Evolutionary conservation across 2,888 invertebrate species (phyloP), one percentile per base, ranked within the genome.

Genomic region (Brachylomia viminalis): DNA sequence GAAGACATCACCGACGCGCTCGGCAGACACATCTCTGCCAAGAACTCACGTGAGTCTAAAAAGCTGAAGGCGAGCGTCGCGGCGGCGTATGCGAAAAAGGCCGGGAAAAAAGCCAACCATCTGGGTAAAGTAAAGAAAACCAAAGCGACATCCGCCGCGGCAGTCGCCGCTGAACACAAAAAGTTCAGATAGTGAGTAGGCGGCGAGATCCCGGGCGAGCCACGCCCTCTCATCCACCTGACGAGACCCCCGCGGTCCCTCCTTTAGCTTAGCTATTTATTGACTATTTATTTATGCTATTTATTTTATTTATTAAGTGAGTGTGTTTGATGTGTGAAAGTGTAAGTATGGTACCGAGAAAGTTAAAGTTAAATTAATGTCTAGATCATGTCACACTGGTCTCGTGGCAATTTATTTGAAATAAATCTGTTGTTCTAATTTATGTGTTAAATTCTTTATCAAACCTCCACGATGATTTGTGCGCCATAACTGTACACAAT

Each of bases 21-120:
- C 94, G 95, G 95, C 92, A 96, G 96, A 92, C 95, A 95, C 77
- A 89, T 89, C 91, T 92, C 93, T 85, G 89, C 90, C 74, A 96
- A 96, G 92, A 94, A 96, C 97, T 97, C 98, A 98, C 98, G 98
- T 98, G 98, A 98, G 98, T 98, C 98, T 92, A 98, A 98, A 97
- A 97, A 97, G 93, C 93, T 95, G 94, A 97, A 97, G 92, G 93
- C 95, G 86, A 93, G 92, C 92, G 92, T 91, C 90, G 91, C 93
- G 89, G 92, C 91, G 90, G 92, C 91, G 90, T 93, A 95, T 90
- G 91, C 93, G 86, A 96, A 96, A 96, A 96, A 96, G 92, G 92
- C 94, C 84, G 96, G 93, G 80, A 96, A 96, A 96, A 96, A 96
- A 93, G 93, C 95, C 77, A 95, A 95, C 91, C 94, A 95, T 91